Evolutionary conservation across 2,113 vertebrate species (phyloP).

Genomic region (Gasterosteus nipponicus): DNA sequence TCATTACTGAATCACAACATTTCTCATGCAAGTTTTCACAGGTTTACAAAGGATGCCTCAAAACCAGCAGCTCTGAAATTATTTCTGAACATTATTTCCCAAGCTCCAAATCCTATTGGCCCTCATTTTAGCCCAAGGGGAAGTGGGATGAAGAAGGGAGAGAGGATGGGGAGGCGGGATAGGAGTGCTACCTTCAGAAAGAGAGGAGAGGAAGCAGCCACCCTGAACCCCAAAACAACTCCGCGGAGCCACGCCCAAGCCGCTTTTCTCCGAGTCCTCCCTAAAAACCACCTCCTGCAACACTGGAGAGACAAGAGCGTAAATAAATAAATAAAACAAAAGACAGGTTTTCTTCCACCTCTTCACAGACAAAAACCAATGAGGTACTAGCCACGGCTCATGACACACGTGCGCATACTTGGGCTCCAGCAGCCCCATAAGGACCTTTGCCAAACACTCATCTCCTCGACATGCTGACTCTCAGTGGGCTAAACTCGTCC

Average conservation of each 20-base stretch:
- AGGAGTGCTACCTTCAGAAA: slow-evolving; percentile 81
- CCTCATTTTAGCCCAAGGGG: slow-evolving; percentile 25
- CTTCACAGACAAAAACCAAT: slow-evolving; percentile 57
- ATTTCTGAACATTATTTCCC: slow-evolving; percentile 16
- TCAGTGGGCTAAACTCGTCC: slow-evolving; percentile 40
- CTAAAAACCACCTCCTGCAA: slow-evolving; percentile 86
- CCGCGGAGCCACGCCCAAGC: slow-evolving; percentile 81
- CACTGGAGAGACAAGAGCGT: slow-evolving; percentile 78
- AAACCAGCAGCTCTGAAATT: slow-evolving; percentile 7
- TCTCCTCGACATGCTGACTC: slow-evolving; percentile 54
- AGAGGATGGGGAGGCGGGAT: neutral
- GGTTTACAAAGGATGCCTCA: slow-evolving; percentile 5
- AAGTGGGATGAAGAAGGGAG: neutral
- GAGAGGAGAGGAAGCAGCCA: slow-evolving; percentile 85
- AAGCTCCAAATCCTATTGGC: neutral
- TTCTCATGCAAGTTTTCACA: neutral
- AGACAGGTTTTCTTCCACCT: slow-evolving; percentile 60
- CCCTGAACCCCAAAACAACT: slow-evolving; percentile 87
- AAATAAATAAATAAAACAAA: slow-evolving; percentile 39
- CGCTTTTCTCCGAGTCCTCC: slow-evolving; percentile 85
- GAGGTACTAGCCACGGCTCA: slow-evolving; percentile 62
- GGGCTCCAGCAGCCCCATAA: slow-evolving; percentile 49
- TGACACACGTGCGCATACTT: slow-evolving; percentile 57
- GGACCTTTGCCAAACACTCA: slow-evolving; percentile 59
- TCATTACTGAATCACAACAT: slow-evolving; percentile 9